A percentile compares a stretch with the other conserved stretches of the same genome.
phyloP scores from a whole-genome alignment of 2,113 vertebrate genomes.

The Deroptyus accipitrinus region DNA sequence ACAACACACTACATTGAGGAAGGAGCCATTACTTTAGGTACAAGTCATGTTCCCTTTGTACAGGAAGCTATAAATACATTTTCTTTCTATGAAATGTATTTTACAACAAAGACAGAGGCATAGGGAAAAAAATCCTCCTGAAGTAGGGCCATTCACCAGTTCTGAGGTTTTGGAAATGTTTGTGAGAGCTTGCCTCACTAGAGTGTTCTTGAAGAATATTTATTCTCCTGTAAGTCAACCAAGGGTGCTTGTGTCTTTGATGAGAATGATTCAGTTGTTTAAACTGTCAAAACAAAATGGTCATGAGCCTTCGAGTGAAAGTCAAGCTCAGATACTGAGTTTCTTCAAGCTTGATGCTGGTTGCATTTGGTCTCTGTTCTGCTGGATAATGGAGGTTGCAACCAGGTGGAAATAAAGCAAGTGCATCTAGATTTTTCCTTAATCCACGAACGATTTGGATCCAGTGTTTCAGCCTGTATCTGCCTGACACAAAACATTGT shows the following conservation, averaged over 20 bases:
- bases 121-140: neutral
- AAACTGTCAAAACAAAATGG: neutral
- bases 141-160: neutral
- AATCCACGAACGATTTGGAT: neutral
- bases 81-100: slow-evolving; percentile 1
- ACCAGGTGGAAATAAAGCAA: neutral
- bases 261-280: neutral
- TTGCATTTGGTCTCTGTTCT: neutral
- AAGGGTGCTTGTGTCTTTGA: neutral
- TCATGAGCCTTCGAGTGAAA: neutral
- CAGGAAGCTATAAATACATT: neutral
- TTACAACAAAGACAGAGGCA: neutral
- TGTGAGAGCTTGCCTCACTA: neutral
- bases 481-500: neutral
- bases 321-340: neutral
- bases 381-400: neutral
- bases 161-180: neutral
- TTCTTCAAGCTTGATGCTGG: neutral
- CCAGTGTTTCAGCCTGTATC: neutral
- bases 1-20: neutral
- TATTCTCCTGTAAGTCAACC: neutral
- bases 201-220: neutral
- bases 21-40: neutral
- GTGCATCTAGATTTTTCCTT: neutral
- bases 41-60: neutral